phyloP scores from a whole-genome alignment of 2,888 invertebrate genomes.

The Euphydryas editha region DNA sequence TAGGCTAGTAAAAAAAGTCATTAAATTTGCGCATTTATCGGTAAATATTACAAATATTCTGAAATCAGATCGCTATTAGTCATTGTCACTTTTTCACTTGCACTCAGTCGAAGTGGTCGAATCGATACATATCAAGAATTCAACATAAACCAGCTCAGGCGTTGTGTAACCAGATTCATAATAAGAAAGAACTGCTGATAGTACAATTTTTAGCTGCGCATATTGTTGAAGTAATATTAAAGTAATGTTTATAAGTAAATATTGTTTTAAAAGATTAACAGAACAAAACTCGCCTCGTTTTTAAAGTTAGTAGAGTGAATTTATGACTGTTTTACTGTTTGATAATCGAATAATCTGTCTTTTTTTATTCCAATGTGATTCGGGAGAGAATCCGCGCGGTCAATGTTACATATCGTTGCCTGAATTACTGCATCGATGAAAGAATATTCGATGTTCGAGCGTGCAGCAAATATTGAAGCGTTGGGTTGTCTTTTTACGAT shows the following conservation, averaged over 20 bases:
- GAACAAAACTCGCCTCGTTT: too few species aligned
- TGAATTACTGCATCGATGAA: conserved; percentile 51
- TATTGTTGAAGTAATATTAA: not conserved
- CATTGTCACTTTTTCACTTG: conserved; percentile 40
- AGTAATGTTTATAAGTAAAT: not conserved
- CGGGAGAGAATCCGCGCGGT: conserved; percentile 2
- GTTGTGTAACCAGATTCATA: not conserved
- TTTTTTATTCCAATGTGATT: not conserved
- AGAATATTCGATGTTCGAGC: conserved; percentile 56
- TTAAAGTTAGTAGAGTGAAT: not conserved
- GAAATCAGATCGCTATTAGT: conserved; percentile 19
- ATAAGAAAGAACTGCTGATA: not conserved
- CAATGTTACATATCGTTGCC: conserved; percentile 18
- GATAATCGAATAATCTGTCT: not conserved
- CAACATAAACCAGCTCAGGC: conserved; percentile 40
- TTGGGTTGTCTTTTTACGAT: conserved; percentile 72
- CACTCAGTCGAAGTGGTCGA: conserved; percentile 46
- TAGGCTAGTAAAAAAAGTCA: not conserved
- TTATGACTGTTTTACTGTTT: not conserved
- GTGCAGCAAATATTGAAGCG: conserved; percentile 54
- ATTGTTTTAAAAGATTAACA: not conserved
- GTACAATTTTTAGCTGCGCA: not conserved
- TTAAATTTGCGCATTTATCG: conserved; percentile 4
- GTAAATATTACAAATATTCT: conserved; percentile 18
- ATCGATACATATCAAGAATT: conserved; percentile 54